Base-by-base conservation (phyloP, 2,113 vertebrate genomes). In the Crocuta crocuta region DNA sequence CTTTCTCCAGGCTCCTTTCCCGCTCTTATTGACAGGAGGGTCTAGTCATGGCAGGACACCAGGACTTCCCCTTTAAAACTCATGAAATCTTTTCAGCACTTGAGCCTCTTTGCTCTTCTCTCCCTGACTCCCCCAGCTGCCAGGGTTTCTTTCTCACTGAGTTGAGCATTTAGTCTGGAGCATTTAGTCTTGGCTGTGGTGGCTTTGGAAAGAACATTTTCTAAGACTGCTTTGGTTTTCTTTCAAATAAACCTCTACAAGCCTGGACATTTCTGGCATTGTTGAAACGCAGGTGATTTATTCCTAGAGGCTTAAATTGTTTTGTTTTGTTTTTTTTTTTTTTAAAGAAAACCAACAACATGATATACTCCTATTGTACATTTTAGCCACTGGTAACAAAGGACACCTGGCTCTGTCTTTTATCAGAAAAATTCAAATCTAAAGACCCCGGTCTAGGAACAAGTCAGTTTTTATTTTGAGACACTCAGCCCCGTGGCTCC, bases 171-270 rank as follows among this genome's bases (percentile, higher is more conserved):
- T 98, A 98, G 98, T 93, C 17, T 63, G 76, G 70, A 33, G 39
- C 66, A 98, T 98, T 98, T 97, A 85, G 95, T 97, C 97, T 98
- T 99, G 98, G 98, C 97, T 98, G 90, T 98, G 76, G 97, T 96
- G 97, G 96, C 96, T 95, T 99, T 98, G 98, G 98, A 98, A 98
- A 98, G 97, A 98, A 98, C 70, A 97, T 97, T 99, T 98, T 98
- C 97, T 98, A 98, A 98, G 97, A 98, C 97, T 98, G 96, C 92
- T 98, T 98, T 98, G 98, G 97, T 98, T 98, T 99, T 98, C 97
- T 98, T 98, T 99, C 97, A 98, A 98, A 98, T 98, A 97, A 92
- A 88, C 95, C 98, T 98, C 97, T 98, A 98, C 97, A 98, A 98
- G 96, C 96, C 95, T 89, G 96, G 97, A 97, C 97, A 98, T 98